Percentiles rank a stretch among this genome's conserved stretches.
phyloP scores from a whole-genome alignment of 2,888 invertebrate genomes.

The Megaustenia siamemsis region DNA sequence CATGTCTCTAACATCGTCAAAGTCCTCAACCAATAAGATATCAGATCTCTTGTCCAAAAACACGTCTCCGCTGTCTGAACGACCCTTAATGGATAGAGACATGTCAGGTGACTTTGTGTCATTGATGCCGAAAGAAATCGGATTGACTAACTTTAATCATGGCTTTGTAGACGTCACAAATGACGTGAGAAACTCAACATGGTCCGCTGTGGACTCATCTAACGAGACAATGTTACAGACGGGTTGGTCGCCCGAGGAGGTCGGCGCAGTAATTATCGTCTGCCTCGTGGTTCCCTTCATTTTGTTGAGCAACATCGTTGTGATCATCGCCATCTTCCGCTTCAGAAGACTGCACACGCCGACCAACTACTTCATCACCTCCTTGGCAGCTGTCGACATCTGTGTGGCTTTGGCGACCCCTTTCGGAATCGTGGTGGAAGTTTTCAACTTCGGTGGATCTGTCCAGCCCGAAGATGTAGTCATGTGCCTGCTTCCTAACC shows the following conservation, averaged over 20 bases:
- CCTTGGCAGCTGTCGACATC: conserved; percentile 84
- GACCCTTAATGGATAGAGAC: too few relatives aligned
- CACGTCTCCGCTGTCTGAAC: not conserved
- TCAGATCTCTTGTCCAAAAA: not conserved
- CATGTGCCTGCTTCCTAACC: conserved; percentile 83
- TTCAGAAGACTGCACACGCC: conserved; percentile 84
- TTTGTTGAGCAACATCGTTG: conserved; percentile 83
- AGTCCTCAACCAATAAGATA: not conserved
- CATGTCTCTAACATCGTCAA: not conserved
- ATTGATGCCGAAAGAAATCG: too few relatives aligned
- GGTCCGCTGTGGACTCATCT: not conserved
- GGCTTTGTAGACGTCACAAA: too few relatives aligned
- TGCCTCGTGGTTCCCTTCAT: conserved; percentile 81
- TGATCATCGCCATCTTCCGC: conserved; percentile 83
- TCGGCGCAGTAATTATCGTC: conserved; percentile 59
- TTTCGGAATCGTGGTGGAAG: conserved; percentile 83
- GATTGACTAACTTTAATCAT: too few relatives aligned
- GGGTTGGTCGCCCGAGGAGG: conserved; percentile 57
- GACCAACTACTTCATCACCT: conserved; percentile 84
- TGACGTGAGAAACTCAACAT: conserved; percentile 3
- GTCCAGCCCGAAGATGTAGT: conserved; percentile 63
- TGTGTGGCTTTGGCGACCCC: conserved; percentile 84
- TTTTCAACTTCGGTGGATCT: conserved; percentile 79
- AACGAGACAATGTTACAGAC: not conserved
- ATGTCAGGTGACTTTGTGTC: too few relatives aligned